Evolutionary conservation across 2,888 invertebrate species (phyloP).

Genomic region (Neoitamus cyanurus): DNA sequence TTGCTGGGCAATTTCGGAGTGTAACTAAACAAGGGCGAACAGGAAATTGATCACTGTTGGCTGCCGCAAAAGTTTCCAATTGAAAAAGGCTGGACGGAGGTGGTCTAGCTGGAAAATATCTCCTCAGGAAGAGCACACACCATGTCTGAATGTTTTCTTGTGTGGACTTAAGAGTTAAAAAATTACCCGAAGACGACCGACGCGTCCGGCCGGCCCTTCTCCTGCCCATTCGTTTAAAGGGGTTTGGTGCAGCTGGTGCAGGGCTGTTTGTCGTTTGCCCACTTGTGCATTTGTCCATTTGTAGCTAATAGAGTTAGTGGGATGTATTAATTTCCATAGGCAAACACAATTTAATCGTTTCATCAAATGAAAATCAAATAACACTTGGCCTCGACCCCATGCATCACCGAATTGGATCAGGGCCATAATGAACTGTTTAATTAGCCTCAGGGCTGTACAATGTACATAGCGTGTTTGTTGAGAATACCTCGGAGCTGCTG

Average conservation of each 20-base stretch:
- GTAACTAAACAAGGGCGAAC: conserved; percentile 3
- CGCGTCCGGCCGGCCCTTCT: background rate
- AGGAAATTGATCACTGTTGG: conserved; percentile 22
- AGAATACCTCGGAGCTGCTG: background rate
- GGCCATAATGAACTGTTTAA: background rate
- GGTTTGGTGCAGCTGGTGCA: background rate
- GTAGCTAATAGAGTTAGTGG: conserved; percentile 9
- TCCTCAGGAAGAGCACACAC: background rate
- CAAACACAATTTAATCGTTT: background rate
- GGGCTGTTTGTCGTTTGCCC: background rate
- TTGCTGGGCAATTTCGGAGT: conserved; percentile 14
- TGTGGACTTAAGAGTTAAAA: background rate
- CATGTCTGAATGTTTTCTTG: background rate
- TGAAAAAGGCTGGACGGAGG: background rate
- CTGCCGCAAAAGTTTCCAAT: background rate
- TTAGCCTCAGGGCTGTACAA: background rate
- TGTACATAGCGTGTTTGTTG: background rate
- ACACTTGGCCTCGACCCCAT: background rate
- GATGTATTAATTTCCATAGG: background rate
- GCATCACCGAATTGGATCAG: background rate
- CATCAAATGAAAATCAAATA: background rate
- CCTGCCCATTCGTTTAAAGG: background rate
- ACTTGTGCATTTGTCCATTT: background rate
- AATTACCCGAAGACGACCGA: background rate
- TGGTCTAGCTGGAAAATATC: background rate